A percentile compares a stretch with the other conserved stretches of the same genome.
phyloP scores from a whole-genome alignment of 1,140 invertebrate genomes.

The Planococcus citri region DNA sequence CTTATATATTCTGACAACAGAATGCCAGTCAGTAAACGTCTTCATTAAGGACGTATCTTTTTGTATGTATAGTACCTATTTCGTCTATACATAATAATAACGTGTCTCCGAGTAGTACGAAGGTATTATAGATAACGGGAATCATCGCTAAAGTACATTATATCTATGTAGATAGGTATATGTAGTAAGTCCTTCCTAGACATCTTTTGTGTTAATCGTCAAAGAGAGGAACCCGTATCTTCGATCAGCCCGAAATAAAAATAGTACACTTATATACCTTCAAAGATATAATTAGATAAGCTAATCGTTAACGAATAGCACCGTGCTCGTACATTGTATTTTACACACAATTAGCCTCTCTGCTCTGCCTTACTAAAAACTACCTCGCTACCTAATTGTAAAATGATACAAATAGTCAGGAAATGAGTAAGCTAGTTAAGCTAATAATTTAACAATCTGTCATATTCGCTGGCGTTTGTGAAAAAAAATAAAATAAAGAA shows the following conservation, averaged over 20 bases:
- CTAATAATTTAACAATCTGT: conserved; percentile 17
- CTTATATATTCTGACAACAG: conserved; percentile 9
- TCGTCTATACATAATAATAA: neutral
- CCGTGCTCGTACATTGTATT: neutral
- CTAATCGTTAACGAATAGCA: conserved; percentile 8
- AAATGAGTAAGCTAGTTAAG: conserved; percentile 16
- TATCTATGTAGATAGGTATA: too few species aligned
- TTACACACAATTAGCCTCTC: neutral
- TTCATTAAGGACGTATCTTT: neutral
- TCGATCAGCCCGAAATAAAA: neutral
- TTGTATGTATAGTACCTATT: neutral
- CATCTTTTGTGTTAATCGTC: neutral
- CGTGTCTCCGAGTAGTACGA: too few species aligned
- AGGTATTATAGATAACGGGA: neutral
- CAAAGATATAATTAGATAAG: conserved; percentile 10
- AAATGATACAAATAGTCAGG: neutral
- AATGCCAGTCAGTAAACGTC: neutral
- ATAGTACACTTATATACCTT: too few species aligned
- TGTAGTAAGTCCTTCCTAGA: neutral
- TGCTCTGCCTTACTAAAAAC: too few species aligned
- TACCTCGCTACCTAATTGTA: neutral
- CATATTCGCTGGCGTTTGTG: neutral
- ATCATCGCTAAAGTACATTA: neutral
- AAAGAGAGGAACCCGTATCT: neutral
- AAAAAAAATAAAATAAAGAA: neutral